Percentiles rank a stretch among this genome's conserved stretches.
phyloP scores from a whole-genome alignment of 2,888 invertebrate species.

The Drosophila ezoana region DNA sequence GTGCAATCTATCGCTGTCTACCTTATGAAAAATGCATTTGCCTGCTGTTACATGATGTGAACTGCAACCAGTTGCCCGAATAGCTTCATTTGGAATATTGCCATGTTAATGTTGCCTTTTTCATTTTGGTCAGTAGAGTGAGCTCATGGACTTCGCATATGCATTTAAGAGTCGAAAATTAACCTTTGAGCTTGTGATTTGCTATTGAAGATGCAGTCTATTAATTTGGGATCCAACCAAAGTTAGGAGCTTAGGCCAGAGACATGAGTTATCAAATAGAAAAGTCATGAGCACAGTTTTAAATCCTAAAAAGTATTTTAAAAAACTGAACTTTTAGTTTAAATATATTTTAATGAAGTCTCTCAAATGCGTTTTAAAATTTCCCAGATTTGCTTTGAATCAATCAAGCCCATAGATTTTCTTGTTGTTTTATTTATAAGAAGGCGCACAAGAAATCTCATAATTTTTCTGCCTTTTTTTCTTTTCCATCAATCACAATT shows the following conservation, averaged over 20 bases:
- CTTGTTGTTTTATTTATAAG: conserved; percentile 15
- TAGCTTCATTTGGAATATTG: conserved; percentile 45
- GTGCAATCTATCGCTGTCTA: conserved; percentile 59
- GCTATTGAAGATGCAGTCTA: too few species aligned
- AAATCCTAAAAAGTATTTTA: too few species aligned
- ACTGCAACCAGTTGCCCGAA: conserved; percentile 35
- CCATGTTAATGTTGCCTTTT: conserved; percentile 40
- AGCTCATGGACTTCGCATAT: conserved; percentile 5
- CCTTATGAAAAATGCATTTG: conserved; percentile 78
- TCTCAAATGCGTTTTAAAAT: too few species aligned
- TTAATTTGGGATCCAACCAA: too few species aligned
- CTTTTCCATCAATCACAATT: conserved; percentile 63
- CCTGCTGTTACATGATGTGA: conserved; percentile 53
- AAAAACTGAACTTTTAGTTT: too few species aligned
- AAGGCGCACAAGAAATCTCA: conserved; percentile 48
- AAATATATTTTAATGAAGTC: too few species aligned
- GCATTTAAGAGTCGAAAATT: not conserved
- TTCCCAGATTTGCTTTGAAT: conserved; percentile 17
- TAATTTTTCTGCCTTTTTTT: conserved; percentile 40
- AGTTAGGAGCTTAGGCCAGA: too few species aligned
- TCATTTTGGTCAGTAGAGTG: conserved; percentile 17
- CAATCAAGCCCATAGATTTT: conserved; percentile 32
- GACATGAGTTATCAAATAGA: too few species aligned
- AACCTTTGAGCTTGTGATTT: not conserved
- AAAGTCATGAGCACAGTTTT: too few species aligned